These are phyloP conservation scores for Germaria angustata DNA, from an alignment of 2,888 invertebrate species.

Conservation along the genomic window DNA sequence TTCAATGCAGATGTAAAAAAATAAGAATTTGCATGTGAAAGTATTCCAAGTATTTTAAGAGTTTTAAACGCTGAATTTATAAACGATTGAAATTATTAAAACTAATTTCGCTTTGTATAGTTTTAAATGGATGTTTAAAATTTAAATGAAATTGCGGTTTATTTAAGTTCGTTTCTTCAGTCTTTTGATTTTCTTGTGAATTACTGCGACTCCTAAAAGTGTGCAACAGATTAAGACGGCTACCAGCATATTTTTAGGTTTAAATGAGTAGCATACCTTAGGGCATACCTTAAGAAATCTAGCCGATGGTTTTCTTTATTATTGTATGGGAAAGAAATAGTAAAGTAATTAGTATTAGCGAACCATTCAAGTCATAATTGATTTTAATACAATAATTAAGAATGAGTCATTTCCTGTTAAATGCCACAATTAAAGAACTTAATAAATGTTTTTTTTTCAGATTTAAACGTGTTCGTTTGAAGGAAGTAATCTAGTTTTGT, in stretches of 20 bases:
- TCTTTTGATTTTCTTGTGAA: neutral
- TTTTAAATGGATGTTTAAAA: too few relatives aligned
- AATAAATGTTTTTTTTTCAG: neutral
- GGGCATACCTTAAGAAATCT: neutral
- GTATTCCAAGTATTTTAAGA: too few relatives aligned
- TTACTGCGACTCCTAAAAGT: neutral
- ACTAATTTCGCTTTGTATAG: neutral
- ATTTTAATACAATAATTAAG: neutral
- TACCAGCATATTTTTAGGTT: neutral
- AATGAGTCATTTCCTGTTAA: slow-evolving; percentile 29
- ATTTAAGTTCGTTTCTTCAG: neutral
- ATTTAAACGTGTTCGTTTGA: neutral
- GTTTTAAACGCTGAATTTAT: too few relatives aligned
- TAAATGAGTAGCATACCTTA: slow-evolving; percentile 2
- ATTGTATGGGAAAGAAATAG: neutral
- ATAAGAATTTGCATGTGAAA: too few relatives aligned
- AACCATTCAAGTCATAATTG: slow-evolving; percentile 1
- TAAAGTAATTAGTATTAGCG: neutral
- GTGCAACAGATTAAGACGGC: neutral
- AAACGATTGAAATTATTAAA: too few relatives aligned
- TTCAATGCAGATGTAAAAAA: too few relatives aligned
- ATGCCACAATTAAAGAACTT: neutral
- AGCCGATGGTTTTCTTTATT: neutral
- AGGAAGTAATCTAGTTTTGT: slow-evolving; percentile 23
- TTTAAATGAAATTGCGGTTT: neutral